Evolutionary conservation across 2,113 vertebrate species (phyloP), one percentile per base, ranked within the genome.

Genomic region (Nibea albiflora): DNA sequence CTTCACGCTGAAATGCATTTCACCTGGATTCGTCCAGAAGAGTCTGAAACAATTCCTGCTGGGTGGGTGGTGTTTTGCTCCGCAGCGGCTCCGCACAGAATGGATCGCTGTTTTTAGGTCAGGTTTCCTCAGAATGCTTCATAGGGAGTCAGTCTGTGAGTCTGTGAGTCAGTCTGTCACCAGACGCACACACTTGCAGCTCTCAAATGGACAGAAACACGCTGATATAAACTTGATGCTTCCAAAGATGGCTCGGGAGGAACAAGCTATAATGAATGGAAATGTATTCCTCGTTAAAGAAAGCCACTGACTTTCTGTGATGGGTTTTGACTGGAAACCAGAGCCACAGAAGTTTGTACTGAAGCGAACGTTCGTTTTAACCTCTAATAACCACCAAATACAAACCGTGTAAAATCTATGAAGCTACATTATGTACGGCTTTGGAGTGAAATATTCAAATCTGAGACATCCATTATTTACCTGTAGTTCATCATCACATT

Each of bases 1-100:
- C 73, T 57, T 66, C n/a, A 28, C 31, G 61, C 61, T 56, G 73
- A 74, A 14, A 63, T 74, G 47, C 31, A 53, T 42, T 54, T 26
- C 47, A 20, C 61, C 14, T 4, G 39, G 24, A 56, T 12, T 66
- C 19, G 1, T 24, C 52, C 24, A 11, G 24, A 11, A 44, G 49
- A 20, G 31, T 17, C 42, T 47, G 42, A 35, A 46, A 76, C 22
- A 54, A 16, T 17, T 46, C 63, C 19, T 49, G 17, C 52, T 47
- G 42, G 4, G 26, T 9, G 3, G 31, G 1, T 17, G 52, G n/a
- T 11, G 14, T 4, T 73, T 28, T 20, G 56, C 14, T 57, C 24
- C 0, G 26, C 24, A 57, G 54, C 3, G 2, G 24, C 58, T 42
- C 72, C 3, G 14, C 26, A 49, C 31, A 20, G 16, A 75, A 62